phyloP scores from a whole-genome alignment of 2,888 invertebrate species.

The Mylabris sibirica region DNA sequence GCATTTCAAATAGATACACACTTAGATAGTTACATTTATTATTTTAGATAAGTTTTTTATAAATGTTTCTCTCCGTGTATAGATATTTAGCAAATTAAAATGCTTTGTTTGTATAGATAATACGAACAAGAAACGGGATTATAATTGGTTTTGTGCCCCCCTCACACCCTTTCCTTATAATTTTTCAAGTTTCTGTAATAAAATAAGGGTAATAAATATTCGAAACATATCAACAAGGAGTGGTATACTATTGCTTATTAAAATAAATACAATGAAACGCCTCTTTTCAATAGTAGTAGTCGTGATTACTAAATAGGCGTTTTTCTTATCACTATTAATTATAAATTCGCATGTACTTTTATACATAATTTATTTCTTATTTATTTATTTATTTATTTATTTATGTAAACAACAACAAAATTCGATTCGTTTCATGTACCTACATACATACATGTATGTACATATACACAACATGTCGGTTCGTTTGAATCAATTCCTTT shows the following conservation, averaged over 20 bases:
- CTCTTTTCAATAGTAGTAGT: constrained; percentile 2
- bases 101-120: no score
- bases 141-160: no score
- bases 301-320: constrained; percentile 9
- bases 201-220: constrained; percentile 9
- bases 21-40: no score
- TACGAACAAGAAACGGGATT: not conserved
- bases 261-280: constrained; percentile 6
- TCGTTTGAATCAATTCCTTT: constrained; percentile 10
- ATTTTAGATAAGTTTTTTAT: no score
- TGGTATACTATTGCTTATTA: constrained; percentile 3
- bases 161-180: not conserved
- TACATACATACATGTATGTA: no score
- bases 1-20: no score
- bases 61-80: no score
- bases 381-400: constrained; percentile 3
- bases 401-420: not conserved
- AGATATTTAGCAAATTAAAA: no score
- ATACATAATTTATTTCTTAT: not conserved
- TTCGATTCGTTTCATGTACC: not conserved
- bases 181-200: not conserved
- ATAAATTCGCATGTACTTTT: constrained; percentile 7
- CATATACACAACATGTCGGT: not conserved
- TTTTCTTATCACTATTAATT: constrained; percentile 10
- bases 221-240: not conserved